phyloP scores from a whole-genome alignment of 2,797 vertebrate genomes.

The Xenentodon cancila region DNA sequence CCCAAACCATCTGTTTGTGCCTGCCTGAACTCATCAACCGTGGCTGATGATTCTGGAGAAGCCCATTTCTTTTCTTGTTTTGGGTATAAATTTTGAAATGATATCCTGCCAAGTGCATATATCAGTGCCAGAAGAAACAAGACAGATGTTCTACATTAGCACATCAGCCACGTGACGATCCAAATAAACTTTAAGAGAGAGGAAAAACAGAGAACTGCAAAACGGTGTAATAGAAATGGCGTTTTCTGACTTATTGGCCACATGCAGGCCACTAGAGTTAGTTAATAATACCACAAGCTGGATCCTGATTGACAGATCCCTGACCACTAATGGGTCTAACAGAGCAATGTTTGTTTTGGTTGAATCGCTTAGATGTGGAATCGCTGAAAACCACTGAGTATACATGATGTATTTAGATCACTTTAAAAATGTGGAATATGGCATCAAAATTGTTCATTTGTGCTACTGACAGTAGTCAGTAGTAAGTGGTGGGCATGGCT shows the following conservation, averaged over 20 bases:
- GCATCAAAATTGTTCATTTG: too few relatives aligned
- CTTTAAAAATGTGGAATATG: too few relatives aligned
- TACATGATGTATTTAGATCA: too few relatives aligned
- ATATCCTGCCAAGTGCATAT: constrained; percentile 39
- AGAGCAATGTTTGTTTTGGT: too few relatives aligned
- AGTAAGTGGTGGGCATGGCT: too few relatives aligned
- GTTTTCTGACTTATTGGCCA: constrained; percentile 32
- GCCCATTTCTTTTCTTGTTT: constrained; percentile 42
- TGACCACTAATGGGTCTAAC: too few relatives aligned
- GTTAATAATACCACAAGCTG: constrained; percentile 33
- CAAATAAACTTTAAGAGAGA: constrained; percentile 40
- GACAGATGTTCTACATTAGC: constrained; percentile 67
- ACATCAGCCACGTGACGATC: constrained; percentile 47
- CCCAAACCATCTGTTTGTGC: constrained; percentile 79
- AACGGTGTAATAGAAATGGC: constrained; percentile 22
- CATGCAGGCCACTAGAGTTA: constrained; percentile 39
- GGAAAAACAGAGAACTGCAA: constrained; percentile 21
- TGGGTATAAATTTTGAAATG: constrained; percentile 59
- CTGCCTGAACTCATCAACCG: constrained; percentile 51
- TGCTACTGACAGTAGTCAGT: too few relatives aligned
- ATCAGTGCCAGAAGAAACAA: constrained; percentile 61
- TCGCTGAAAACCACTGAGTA: too few relatives aligned
- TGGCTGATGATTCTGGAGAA: constrained; percentile 63
- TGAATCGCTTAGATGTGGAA: too few relatives aligned
- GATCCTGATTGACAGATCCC: background rate